These are phyloP conservation scores for Machaerirhynchus nigripectus DNA, from an alignment of 2,113 vertebrate genomes.

Conservation along the genomic window DNA sequence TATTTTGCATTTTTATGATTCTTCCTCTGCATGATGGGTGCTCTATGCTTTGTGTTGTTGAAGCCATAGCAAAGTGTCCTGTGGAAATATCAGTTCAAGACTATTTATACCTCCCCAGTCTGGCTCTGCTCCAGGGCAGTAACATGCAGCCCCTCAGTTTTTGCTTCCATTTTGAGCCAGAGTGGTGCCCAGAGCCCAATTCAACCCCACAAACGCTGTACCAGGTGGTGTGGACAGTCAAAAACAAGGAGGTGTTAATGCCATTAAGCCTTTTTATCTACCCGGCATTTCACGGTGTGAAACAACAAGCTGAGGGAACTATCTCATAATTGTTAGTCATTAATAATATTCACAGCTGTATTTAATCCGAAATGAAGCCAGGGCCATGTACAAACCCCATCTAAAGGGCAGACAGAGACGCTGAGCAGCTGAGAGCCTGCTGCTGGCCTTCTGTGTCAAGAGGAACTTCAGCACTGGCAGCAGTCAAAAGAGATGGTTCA, in stretches of 20 bases:
- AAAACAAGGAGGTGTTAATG: not conserved
- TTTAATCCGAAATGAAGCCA: not conserved
- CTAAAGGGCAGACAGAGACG: not conserved
- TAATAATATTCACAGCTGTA: not conserved
- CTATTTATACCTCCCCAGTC: accelerated
- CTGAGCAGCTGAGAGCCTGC: not conserved
- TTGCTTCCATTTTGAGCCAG: not conserved
- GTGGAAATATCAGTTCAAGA: not conserved
- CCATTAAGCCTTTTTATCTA: not conserved
- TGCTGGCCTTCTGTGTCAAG: not conserved
- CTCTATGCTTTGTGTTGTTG: accelerated
- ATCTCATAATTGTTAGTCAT: not conserved
- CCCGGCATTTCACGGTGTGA: not conserved
- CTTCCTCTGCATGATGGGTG: not conserved
- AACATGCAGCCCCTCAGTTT: not conserved
- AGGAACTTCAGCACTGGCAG: not conserved
- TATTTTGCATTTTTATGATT: not conserved
- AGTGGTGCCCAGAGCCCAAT: not conserved
- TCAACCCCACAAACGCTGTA: not conserved
- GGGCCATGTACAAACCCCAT: not conserved
- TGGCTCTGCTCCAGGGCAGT: not conserved
- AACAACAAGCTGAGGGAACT: not conserved
- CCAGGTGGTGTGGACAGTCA: not conserved
- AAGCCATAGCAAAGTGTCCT: not conserved
- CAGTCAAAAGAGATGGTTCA: not conserved